Percentiles rank a stretch among this genome's conserved stretches.
Evolutionary conservation across 2,113 vertebrate genomes (phyloP).

Genomic region (Meles meles): DNA sequence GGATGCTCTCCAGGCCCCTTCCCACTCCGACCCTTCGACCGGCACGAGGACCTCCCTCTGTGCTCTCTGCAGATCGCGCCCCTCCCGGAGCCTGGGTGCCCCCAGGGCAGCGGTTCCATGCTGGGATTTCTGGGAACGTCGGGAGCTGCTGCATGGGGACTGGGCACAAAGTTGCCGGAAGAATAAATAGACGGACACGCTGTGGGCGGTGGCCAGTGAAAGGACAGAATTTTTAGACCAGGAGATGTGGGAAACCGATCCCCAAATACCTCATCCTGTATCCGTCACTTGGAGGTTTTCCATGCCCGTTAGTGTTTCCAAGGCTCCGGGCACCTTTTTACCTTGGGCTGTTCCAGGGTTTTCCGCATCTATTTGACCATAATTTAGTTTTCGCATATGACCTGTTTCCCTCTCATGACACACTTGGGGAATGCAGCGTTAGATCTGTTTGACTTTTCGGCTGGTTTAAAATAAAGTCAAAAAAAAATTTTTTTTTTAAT

Average conservation of each 20-base stretch:
- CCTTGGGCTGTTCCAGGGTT: neutral
- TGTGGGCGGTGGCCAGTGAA: neutral
- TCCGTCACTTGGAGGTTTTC: accelerated
- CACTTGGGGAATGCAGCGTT: neutral
- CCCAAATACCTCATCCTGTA: too few species aligned
- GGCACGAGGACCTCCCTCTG: accelerated
- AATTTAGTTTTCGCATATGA: neutral
- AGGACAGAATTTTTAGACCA: neutral
- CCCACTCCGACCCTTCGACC: neutral
- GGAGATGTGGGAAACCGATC: neutral
- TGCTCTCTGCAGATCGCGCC: neutral
- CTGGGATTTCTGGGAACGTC: neutral
- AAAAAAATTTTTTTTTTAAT: too few species aligned
- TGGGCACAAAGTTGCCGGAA: neutral
- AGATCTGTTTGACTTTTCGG: neutral
- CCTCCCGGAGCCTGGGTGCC: accelerated
- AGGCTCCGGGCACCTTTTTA: neutral
- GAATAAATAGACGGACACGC: neutral
- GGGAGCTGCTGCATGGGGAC: accelerated
- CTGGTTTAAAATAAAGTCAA: neutral
- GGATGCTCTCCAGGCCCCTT: neutral
- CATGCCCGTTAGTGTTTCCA: accelerated
- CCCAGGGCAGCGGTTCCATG: neutral
- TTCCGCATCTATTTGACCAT: neutral
- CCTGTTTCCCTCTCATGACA: neutral